A percentile compares a stretch with the other conserved stretches of the same genome.
Conservation (phyloP, 2,888 invertebrate genomes). For the Pachycephus smyrnensis region DNA sequence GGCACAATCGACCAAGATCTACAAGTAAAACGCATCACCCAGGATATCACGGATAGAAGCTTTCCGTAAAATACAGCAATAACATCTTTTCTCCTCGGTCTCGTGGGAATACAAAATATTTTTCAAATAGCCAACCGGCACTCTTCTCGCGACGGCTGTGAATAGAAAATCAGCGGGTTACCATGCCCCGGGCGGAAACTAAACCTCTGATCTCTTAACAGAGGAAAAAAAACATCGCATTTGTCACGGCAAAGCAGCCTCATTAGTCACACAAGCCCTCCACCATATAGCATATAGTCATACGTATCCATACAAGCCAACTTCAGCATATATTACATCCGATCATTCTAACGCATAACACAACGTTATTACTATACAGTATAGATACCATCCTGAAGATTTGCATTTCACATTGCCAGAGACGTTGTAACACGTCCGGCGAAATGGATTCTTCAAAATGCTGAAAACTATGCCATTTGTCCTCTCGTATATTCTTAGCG, state of each 20-base stretch:
- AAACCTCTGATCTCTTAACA: conserved; percentile 35
- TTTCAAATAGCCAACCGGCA: not conserved
- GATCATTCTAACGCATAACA: not conserved
- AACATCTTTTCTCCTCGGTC: not conserved
- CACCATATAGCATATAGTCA: not conserved
- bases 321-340: not conserved
- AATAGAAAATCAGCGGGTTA: conserved; percentile 42
- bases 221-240: conserved; percentile 23
- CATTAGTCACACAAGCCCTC: conserved; percentile 20
- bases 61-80: not conserved
- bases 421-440: not conserved
- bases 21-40: not conserved
- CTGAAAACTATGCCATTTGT: not conserved
- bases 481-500: not conserved
- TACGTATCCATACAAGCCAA: not conserved
- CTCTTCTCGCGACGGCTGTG: conserved; percentile 10
- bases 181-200: conserved; percentile 32
- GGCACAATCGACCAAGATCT: not conserved
- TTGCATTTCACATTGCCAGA: not conserved
- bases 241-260: conserved; percentile 23
- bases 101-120: not conserved
- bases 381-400: not conserved
- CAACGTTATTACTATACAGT: not conserved
- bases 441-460: not conserved
- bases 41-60: not conserved